Evolutionary conservation across 2,113 vertebrate species (phyloP).

Genomic region (Gymnocephalus cernua): DNA sequence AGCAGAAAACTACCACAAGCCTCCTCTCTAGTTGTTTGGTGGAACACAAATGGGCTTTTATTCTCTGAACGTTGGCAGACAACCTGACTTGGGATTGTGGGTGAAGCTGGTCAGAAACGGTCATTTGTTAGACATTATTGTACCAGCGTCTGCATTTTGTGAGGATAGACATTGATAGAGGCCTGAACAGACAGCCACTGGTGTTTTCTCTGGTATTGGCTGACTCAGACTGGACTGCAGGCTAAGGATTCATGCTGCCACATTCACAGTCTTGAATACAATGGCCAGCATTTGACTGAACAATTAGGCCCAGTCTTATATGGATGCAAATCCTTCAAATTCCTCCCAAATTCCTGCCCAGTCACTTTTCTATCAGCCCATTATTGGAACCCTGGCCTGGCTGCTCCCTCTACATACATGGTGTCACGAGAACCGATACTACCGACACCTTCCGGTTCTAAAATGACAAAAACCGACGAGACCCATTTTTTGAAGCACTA

Average conservation of each 20-base stretch:
- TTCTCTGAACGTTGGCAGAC: neutral
- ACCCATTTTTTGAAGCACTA: too few species aligned
- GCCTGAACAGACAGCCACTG: neutral
- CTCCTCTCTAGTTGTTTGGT: neutral
- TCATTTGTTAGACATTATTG: neutral
- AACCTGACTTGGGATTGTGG: neutral
- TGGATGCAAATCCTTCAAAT: constrained; percentile 46
- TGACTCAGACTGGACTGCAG: constrained; percentile 14
- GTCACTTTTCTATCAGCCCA: constrained; percentile 47
- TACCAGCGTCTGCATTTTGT: neutral
- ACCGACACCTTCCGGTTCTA: too few species aligned
- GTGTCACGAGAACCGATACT: too few species aligned
- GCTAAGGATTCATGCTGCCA: constrained; percentile 1
- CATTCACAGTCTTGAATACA: constrained; percentile 27
- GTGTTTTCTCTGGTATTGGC: neutral
- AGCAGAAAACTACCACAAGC: neutral
- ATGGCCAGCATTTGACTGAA: constrained; percentile 48
- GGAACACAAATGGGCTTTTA: neutral
- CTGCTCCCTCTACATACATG: neutral
- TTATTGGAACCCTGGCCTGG: constrained; percentile 9
- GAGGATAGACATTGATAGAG: neutral
- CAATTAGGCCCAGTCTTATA: constrained; percentile 29
- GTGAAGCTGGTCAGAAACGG: neutral
- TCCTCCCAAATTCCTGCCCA: constrained; percentile 48
- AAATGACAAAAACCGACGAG: too few species aligned